Conservation (phyloP, 2,888 invertebrate genomes). For the Drosophila merina region DNA sequence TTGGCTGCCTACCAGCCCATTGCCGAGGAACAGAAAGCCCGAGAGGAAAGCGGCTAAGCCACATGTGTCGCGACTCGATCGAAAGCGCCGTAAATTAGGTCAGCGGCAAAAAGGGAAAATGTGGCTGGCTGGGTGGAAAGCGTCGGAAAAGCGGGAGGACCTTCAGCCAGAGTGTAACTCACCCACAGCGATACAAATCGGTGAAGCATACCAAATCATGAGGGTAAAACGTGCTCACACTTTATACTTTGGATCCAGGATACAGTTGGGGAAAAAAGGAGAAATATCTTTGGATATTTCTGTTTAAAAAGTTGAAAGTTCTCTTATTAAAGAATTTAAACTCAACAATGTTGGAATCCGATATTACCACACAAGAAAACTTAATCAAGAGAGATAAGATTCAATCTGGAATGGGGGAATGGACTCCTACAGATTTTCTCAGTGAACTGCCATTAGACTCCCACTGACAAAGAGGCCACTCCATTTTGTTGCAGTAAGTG, state of each 20-base stretch:
- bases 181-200: conserved; percentile 65
- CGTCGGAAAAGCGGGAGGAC: conserved; percentile 25
- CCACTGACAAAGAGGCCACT: conserved; percentile 24
- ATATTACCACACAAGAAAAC: no score
- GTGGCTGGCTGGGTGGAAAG: conserved; percentile 41
- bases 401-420: no score
- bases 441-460: conserved; percentile 3
- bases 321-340: neutral
- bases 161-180: conserved; percentile 32
- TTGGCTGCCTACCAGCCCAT: conserved; percentile 22
- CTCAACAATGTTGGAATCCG: no score
- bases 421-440: neutral
- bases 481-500: conserved; percentile 52
- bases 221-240: conserved; percentile 47
- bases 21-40: conserved; percentile 6
- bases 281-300: neutral
- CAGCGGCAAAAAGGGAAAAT: conserved; percentile 42
- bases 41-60: conserved; percentile 36
- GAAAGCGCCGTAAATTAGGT: conserved; percentile 76
- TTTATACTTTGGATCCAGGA: conserved; percentile 15
- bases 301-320: neutral
- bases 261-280: neutral
- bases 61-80: conserved; percentile 66
- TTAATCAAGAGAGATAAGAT: no score
- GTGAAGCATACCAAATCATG: conserved; percentile 61